A percentile compares a stretch with the other conserved stretches of the same genome.
Conservation (phyloP, 2,797 vertebrate species). For the Pangasius sanitwongsei region DNA sequence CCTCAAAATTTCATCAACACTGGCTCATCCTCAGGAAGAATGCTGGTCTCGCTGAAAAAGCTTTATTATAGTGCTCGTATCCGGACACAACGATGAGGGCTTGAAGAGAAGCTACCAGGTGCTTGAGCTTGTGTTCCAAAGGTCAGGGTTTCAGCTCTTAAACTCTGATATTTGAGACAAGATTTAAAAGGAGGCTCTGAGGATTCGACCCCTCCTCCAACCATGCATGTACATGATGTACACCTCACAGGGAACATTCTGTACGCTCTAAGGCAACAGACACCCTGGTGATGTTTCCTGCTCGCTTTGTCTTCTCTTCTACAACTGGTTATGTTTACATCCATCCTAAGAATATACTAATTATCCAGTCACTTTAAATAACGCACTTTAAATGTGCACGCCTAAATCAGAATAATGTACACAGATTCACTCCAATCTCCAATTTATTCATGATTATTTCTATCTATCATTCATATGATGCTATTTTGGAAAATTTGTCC, state of each 20-base stretch:
- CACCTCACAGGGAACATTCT: neutral
- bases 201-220: neutral
- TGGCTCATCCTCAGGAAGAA: neutral
- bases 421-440: too few relatives aligned
- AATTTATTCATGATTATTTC: too few relatives aligned
- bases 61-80: neutral
- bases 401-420: too few relatives aligned
- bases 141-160: neutral
- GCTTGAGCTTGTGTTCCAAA: neutral
- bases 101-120: neutral
- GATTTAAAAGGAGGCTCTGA: neutral
- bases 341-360: neutral
- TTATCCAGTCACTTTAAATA: neutral
- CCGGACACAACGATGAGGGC: neutral
- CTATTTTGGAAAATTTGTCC: too few relatives aligned
- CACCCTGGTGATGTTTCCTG: neutral
- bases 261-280: neutral
- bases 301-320: neutral
- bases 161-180: slow-evolving; percentile 1
- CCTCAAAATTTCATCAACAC: neutral
- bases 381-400: too few relatives aligned
- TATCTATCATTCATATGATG: too few relatives aligned
- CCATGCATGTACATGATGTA: too few relatives aligned
- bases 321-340: neutral
- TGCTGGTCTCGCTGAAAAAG: neutral